phyloP scores from a whole-genome alignment of 2,888 invertebrate species.

The Laothoe populi region DNA sequence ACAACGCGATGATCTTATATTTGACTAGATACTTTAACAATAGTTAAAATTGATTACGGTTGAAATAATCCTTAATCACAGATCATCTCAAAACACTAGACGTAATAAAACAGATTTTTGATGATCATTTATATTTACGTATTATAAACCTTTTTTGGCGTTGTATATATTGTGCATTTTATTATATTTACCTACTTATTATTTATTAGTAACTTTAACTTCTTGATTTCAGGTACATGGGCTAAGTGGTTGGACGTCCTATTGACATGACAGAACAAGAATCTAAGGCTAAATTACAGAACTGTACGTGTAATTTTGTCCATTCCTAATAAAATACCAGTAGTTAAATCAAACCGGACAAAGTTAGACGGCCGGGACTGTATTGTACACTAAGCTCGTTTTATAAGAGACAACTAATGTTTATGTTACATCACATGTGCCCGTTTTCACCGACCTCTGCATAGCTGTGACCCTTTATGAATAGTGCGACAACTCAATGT shows the following conservation, averaged over 20 bases:
- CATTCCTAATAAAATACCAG: not conserved
- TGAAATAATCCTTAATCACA: no score
- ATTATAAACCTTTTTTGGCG: no score
- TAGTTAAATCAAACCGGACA: not conserved
- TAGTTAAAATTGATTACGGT: no score
- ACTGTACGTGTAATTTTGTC: constrained; percentile 14
- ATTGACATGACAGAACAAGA: constrained; percentile 17
- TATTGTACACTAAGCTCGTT: constrained; percentile 9
- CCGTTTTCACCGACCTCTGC: not conserved
- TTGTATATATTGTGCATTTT: not conserved
- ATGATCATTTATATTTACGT: no score
- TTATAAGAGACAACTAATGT: not conserved
- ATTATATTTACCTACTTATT: constrained; percentile 3
- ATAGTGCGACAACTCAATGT: not conserved
- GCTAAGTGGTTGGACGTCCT: constrained; percentile 28
- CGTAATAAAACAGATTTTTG: no score
- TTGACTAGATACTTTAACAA: no score
- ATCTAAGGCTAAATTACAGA: constrained; percentile 3
- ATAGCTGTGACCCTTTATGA: not conserved
- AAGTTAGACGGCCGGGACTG: constrained; percentile 2
- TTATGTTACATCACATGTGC: not conserved
- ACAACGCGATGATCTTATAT: no score
- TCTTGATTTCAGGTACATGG: constrained; percentile 44
- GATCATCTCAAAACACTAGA: no score
- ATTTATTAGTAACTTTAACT: no score